Evolutionary conservation across 2,113 vertebrate species (phyloP), one percentile per base, ranked within the genome.

Genomic region (Anarhynchus alexandrinus): DNA sequence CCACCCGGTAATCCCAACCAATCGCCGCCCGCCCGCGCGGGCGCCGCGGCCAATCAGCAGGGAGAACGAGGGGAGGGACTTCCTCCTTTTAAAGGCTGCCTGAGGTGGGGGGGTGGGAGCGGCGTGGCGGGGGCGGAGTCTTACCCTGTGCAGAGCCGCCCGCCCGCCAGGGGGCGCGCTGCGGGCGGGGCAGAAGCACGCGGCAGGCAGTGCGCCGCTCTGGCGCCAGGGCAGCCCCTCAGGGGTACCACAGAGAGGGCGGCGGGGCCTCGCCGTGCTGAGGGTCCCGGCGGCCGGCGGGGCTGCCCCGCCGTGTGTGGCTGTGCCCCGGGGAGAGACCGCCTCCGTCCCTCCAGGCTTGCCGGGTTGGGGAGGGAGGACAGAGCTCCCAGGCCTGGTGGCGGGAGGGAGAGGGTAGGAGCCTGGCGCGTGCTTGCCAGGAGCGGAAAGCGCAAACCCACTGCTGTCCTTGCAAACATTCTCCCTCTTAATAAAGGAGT

Each of bases 301-400:
- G n/a, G 32, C 17, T 17, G 14, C 22, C 18, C 55, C 11, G 23
- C 57, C 7, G 14, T 8, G 18, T 1, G 12, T 11, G 25, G 16
- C 40, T 2, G n/a, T 11, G 2, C 22, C 22, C 5, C 0, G 9
- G 26, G 15, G 4, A 1, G 22, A 4, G 5, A 1, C 9, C 3
- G 1, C 9, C n/a, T 11, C 19, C 5, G 20, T 6, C 11, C 21
- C 10, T 25, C 4, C 5, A 2, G n/a, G 20, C 32, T 13, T 13
- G 70, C 6, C 11, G 17, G n/a, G 4, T 0, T 30, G 55, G 9
- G 29, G 8, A 47, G n/a, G 15, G 21, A 10, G 54, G 29, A 2
- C n/a, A 3, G 47, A 54, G 66, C 32, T 55, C 36, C 27, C 11
- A 6, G 54, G 21, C 5, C 42, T 12, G 12, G 9, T 18, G 72